Evolutionary conservation across 2,888 invertebrate genomes (phyloP), one percentile per base, ranked within the genome.

Genomic region (Clepsis dumicolana): DNA sequence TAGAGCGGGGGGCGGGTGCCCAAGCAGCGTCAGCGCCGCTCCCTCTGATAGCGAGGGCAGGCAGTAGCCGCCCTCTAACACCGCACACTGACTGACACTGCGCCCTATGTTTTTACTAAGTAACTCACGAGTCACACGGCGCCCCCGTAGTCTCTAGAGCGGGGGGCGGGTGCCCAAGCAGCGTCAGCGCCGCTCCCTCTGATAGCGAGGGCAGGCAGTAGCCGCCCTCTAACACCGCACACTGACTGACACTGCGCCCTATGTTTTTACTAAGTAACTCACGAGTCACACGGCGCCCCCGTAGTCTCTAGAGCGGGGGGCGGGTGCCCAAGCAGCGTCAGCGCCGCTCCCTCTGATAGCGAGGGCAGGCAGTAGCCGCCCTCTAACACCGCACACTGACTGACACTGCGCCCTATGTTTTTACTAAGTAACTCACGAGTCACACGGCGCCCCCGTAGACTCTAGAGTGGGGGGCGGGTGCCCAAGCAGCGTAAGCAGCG

Each of bases 41-140:
- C 97, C 96, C 90, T 99, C 98, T 0, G 98, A 95, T 71, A 99
- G 90, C 0, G 98, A 97, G 57, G 96, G 95, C 50, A 98, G 79
- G 83, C 97, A 98, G 89, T 99, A 99, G 1, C 99, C 99, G 35
- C 99, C 99, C 95, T 99, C 99, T 41, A 99, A 90, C 71, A 98
- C 93, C 97, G 73, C 97, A 97, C 59, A 99, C 91, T 77, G 95
- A 96, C 12, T 71, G 95, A 92, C 7, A 98, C 98, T 35, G 97
- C 35, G 14, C 50, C 2, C 24, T 2, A 48, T 12, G 12, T 14
- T n/a, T 8, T n/a, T 25, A 53, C 2, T 16, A 35, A 14, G 4
- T n/a, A 4, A 24, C 59, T 60, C 8, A 60, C 59, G 24, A 38
- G 64, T 92, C 84, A 29, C 87, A 86, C 0, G 95, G 95, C 60